Conservation (phyloP, 1,140 invertebrate genomes). For the Pseudomyrmex cubaensis region DNA sequence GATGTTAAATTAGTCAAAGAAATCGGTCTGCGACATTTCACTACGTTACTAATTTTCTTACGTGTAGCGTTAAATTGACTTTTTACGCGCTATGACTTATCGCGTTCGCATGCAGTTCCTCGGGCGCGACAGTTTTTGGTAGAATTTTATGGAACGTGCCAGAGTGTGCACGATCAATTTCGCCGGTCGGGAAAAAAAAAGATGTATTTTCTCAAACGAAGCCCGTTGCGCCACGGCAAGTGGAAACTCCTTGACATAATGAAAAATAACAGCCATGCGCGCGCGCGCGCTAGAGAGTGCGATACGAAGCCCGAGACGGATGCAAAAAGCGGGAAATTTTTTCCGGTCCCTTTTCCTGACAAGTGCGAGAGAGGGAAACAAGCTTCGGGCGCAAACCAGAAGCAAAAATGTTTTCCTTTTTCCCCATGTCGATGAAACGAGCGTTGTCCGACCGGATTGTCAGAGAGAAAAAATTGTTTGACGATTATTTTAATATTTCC, state of each 20-base stretch:
- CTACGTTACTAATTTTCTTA: not conserved
- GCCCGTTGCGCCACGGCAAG: constrained; percentile 38
- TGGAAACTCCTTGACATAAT: constrained; percentile 60
- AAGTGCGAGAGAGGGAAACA: constrained; percentile 44
- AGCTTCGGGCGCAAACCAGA: constrained; percentile 38
- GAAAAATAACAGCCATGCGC: constrained; percentile 49
- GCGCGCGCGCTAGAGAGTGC: constrained; percentile 9
- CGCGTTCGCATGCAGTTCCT: constrained; percentile 1
- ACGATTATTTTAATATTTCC: constrained; percentile 60
- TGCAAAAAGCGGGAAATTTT: constrained; percentile 58
- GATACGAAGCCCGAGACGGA: constrained; percentile 41
- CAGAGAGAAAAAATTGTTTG: constrained; percentile 17
- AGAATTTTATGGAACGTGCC: constrained; percentile 41
- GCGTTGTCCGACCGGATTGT: not conserved
- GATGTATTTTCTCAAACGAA: constrained; percentile 58
- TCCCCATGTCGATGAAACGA: constrained; percentile 44
- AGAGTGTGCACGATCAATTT: constrained; percentile 54
- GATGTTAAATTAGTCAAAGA: not conserved
- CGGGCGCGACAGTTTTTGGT: constrained; percentile 32
- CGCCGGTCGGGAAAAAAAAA: constrained; percentile 40
- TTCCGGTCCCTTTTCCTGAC: constrained; percentile 34
- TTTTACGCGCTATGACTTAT: constrained; percentile 27
- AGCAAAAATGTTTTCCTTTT: constrained; percentile 47
- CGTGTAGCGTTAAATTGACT: constrained; percentile 29
- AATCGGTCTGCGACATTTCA: not conserved